Evolutionary conservation across 2,113 vertebrate genomes (phyloP).

Genomic region (Diadophis punctatus): DNA sequence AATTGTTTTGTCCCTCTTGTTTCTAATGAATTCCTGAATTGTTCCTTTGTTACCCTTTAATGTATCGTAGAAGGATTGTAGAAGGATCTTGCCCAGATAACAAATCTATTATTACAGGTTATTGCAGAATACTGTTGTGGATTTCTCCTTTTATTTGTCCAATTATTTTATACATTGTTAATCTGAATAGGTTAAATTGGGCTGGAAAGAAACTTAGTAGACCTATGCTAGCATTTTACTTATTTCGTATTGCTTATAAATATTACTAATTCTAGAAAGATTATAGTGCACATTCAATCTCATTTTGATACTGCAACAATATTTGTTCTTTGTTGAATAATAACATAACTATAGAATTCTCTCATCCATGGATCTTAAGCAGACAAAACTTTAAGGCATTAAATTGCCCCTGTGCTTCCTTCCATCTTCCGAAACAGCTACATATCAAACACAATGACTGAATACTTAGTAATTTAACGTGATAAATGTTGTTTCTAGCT

Average conservation of each 20-base stretch:
- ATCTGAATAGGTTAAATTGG: not conserved
- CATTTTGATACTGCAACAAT: not conserved
- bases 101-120: not conserved
- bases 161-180: not conserved
- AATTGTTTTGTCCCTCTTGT: not conserved
- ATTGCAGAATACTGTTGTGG: not conserved
- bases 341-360: not conserved
- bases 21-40: not conserved
- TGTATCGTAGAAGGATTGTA: not conserved
- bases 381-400: not conserved
- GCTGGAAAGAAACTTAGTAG: not conserved
- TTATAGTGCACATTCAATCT: not conserved
- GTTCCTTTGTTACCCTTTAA: not conserved
- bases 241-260: not conserved
- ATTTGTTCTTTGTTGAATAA: not conserved
- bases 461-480: not conserved
- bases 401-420: not conserved
- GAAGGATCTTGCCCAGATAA: no score
- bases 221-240: not conserved
- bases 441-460: not conserved
- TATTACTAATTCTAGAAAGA: not conserved
- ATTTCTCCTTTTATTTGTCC: not conserved
- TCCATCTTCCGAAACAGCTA: not conserved
- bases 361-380: not conserved
- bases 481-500: conserved; percentile 4